These are phyloP conservation scores for Gobionotothen gibberifrons DNA, from an alignment of 2,797 vertebrate genomes.

Conservation along the genomic window DNA sequence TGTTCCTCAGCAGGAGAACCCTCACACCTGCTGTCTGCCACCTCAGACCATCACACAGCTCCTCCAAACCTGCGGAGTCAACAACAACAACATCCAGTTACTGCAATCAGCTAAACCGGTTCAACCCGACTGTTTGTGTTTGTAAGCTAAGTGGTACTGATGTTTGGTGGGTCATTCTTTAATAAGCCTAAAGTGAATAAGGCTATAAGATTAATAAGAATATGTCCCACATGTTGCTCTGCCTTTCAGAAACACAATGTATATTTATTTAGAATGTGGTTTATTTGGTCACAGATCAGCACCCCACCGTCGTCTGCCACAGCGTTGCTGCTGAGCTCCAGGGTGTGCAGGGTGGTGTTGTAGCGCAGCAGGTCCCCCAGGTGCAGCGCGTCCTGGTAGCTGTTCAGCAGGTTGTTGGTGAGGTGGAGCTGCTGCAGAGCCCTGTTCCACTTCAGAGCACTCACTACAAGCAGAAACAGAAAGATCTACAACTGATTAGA, in stretches of 20 bases:
- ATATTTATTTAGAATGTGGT: too few species aligned
- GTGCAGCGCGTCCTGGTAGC: conserved; percentile 85
- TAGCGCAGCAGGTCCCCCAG: conserved; percentile 81
- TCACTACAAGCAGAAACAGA: conserved; percentile 60
- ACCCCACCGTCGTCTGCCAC: conserved; percentile 77
- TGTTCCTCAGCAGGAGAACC: conserved; percentile 80
- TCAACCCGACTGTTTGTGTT: background rate
- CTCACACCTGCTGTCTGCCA: conserved; percentile 74
- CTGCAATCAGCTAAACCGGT: background rate
- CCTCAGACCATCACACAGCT: conserved; percentile 82
- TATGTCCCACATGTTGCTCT: background rate
- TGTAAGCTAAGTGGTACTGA: conserved; percentile 19
- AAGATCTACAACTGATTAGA: background rate
- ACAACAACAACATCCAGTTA: background rate
- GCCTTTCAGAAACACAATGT: background rate
- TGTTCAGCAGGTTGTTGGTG: conserved; percentile 80
- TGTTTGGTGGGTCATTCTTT: conserved; percentile 35
- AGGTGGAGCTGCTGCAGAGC: conserved; percentile 80
- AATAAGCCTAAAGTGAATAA: conserved; percentile 3
- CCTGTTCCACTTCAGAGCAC: conserved; percentile 77
- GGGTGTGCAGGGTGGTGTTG: conserved; percentile 75
- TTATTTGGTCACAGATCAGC: background rate
- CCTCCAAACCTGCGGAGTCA: conserved; percentile 79
- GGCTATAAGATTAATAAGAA: background rate
- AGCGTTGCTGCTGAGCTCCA: conserved; percentile 81